These are phyloP conservation scores for Epirrita christyi DNA, from an alignment of 2,888 invertebrate genomes.

Conservation along the genomic window DNA sequence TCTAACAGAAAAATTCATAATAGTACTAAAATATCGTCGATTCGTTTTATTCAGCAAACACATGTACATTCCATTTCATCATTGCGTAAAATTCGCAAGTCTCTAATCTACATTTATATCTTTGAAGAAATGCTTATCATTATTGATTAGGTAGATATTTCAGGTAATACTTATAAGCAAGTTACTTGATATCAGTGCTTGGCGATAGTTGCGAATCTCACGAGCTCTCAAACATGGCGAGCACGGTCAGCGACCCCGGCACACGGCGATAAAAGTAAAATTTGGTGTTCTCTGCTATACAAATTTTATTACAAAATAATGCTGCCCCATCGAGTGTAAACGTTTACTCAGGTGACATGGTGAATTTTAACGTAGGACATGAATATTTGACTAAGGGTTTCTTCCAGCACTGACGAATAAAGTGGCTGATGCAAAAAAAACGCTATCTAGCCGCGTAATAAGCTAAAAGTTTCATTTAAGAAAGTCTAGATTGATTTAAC, in stretches of 20 bases:
- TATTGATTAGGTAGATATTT: slow-evolving; percentile 21
- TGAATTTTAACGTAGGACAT: slow-evolving; percentile 4
- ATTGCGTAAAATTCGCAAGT: background rate
- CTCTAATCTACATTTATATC: background rate
- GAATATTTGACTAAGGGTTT: slow-evolving; percentile 3
- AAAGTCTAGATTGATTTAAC: no score
- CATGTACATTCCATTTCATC: no score
- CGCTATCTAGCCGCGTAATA: no score
- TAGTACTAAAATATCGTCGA: background rate
- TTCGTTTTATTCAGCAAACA: background rate
- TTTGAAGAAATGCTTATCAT: slow-evolving; percentile 1
- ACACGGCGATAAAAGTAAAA: slow-evolving; percentile 79
- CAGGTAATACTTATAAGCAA: slow-evolving; percentile 11
- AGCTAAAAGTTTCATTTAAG: no score
- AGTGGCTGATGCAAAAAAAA: no score
- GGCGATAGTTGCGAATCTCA: slow-evolving; percentile 48
- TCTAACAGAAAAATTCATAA: background rate
- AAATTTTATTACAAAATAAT: slow-evolving; percentile 52
- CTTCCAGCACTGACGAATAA: no score
- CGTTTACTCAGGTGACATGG: slow-evolving; percentile 39
- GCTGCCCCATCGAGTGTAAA: slow-evolving; percentile 39
- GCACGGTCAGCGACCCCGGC: slow-evolving; percentile 54
- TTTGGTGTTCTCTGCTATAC: slow-evolving; percentile 59
- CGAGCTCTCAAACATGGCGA: slow-evolving; percentile 56
- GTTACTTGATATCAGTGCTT: slow-evolving; percentile 27